Percentiles rank a stretch among this genome's conserved stretches.
Conservation (phyloP, 2,113 vertebrate genomes). For the Mesocricetus auratus region DNA sequence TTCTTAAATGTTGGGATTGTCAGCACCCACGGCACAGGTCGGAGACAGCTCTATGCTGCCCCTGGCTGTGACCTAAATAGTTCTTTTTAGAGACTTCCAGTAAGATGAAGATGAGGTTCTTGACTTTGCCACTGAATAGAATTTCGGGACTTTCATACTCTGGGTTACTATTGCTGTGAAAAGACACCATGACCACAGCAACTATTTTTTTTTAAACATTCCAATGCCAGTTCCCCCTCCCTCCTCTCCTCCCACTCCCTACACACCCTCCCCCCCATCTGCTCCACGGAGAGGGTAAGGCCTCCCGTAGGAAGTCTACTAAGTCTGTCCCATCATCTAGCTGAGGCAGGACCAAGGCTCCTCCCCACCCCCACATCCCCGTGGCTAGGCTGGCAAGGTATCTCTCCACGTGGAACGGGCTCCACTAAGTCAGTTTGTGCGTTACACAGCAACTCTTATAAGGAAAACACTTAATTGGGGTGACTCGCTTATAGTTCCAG, state of each 20-base stretch:
- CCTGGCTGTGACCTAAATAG: background rate
- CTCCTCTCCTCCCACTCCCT: too few relatives aligned
- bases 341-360: too few relatives aligned
- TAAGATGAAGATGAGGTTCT: background rate
- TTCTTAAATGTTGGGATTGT: background rate
- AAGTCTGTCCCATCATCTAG: too few relatives aligned
- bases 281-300: too few relatives aligned
- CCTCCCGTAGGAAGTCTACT: too few relatives aligned
- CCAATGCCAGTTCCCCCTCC: too few relatives aligned
- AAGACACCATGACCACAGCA: background rate
- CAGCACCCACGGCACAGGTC: background rate
- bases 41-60: background rate
- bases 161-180: background rate
- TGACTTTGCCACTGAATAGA: background rate
- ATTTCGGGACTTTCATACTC: background rate
- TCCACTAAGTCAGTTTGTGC: too few relatives aligned
- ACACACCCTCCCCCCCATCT: too few relatives aligned
- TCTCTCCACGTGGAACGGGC: too few relatives aligned
- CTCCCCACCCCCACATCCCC: too few relatives aligned
- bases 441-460: background rate
- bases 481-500: background rate
- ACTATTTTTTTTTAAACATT: too few relatives aligned
- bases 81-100: background rate
- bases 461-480: background rate
- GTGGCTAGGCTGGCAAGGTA: too few relatives aligned